A percentile compares a stretch with the other conserved stretches of the same genome.
phyloP scores from a whole-genome alignment of 2,888 invertebrate species.

The Cerastoderma edule region DNA sequence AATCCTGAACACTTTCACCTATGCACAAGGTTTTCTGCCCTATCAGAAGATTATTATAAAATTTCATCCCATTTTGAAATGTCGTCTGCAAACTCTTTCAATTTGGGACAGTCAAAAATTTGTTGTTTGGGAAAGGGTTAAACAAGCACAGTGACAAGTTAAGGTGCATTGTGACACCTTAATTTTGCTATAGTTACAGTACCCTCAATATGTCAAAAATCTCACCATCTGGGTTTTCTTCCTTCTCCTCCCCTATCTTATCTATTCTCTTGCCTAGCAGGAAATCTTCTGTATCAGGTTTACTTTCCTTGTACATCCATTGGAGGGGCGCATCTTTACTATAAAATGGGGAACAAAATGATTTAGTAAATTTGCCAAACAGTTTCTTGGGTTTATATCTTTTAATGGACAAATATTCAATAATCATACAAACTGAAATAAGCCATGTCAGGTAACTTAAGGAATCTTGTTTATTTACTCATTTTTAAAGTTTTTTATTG shows the following conservation, averaged over 20 bases:
- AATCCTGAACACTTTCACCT: no score
- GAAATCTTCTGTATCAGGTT: slow-evolving; percentile 75
- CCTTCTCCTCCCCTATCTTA: slow-evolving; percentile 66
- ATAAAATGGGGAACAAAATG: neutral
- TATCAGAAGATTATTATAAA: no score
- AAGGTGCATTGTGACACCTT: no score
- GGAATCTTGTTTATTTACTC: no score
- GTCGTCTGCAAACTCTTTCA: neutral
- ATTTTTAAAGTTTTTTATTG: no score
- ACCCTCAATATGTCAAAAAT: no score
- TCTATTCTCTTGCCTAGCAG: slow-evolving; percentile 77
- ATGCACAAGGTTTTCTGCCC: no score
- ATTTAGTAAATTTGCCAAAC: neutral
- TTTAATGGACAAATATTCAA: neutral
- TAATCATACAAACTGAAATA: no score
- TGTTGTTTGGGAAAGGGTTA: neutral
- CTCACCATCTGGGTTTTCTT: slow-evolving; percentile 65
- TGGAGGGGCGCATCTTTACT: slow-evolving; percentile 65
- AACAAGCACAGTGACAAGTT: neutral
- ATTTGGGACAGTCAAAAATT: neutral
- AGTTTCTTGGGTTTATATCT: neutral
- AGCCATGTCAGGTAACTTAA: no score
- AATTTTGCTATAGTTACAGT: no score
- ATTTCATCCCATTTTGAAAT: no score
- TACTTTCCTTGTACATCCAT: slow-evolving; percentile 78